Evolutionary conservation across 2,797 vertebrate genomes (phyloP).

Genomic region (Psittacula derbiana): DNA sequence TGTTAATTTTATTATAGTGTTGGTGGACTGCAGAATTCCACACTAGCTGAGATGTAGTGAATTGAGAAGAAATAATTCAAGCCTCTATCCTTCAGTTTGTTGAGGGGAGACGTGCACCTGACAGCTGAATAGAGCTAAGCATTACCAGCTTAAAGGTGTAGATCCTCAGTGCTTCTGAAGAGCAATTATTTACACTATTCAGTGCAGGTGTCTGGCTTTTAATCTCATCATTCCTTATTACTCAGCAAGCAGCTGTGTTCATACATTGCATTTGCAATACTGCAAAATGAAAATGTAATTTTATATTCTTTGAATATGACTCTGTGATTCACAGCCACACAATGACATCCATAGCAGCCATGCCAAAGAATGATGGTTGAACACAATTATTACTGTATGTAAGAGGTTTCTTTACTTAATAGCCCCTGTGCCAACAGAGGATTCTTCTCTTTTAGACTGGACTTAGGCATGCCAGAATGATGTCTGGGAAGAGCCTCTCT

Average conservation of each 20-base stretch:
- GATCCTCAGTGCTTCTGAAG: background rate
- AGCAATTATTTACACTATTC: background rate
- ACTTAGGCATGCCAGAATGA: background rate
- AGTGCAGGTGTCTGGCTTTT: background rate
- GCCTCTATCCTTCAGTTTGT: background rate
- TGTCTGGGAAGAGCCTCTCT: background rate
- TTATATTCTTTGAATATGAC: background rate
- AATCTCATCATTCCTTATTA: background rate
- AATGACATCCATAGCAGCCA: background rate
- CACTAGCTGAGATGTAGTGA: background rate
- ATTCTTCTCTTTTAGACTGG: background rate
- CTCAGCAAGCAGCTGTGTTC: background rate
- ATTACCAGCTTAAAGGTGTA: background rate
- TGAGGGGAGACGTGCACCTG: background rate
- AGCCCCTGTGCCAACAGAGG: background rate
- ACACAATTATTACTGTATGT: background rate
- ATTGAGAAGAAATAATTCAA: background rate
- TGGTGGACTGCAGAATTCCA: background rate
- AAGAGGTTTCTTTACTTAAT: background rate
- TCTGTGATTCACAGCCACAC: background rate
- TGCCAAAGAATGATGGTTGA: background rate
- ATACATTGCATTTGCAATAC: background rate
- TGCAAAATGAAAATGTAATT: background rate
- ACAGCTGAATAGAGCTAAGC: background rate
- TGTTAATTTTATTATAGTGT: background rate